phyloP scores from a whole-genome alignment of 1,140 invertebrate genomes.

The Octopus bimaculoides region DNA sequence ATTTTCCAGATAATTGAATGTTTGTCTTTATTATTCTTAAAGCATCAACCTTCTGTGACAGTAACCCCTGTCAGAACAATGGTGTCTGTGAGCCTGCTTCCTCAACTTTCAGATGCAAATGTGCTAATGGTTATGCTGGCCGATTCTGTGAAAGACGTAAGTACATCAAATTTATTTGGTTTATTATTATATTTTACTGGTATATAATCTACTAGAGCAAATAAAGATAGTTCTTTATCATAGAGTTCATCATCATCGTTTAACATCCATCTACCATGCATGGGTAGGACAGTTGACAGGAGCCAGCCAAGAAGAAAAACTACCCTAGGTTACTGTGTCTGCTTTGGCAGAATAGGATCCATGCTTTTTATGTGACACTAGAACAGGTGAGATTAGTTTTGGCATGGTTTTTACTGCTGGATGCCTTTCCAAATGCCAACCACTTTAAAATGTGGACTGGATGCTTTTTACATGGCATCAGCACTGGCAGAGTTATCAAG shows the following conservation, averaged over 20 bases:
- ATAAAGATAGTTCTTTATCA: too few species aligned
- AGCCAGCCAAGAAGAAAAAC: background rate
- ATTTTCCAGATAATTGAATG: background rate
- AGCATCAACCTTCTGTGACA: conserved; percentile 37
- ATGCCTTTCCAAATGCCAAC: too few species aligned
- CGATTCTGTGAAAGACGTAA: conserved; percentile 79
- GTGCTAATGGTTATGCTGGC: conserved; percentile 87
- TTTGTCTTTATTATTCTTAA: conserved; percentile 15
- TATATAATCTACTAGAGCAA: background rate
- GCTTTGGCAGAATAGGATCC: too few species aligned
- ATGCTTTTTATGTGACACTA: too few species aligned
- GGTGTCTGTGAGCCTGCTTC: conserved; percentile 52
- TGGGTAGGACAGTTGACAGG: background rate
- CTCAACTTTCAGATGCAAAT: conserved; percentile 78
- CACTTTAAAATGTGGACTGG: too few species aligned
- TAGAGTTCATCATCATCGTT: too few species aligned
- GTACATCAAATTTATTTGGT: background rate
- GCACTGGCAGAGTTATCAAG: too few species aligned
- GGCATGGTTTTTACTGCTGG: too few species aligned
- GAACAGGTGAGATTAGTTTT: too few species aligned
- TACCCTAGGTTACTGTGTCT: background rate
- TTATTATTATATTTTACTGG: background rate
- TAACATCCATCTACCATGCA: background rate
- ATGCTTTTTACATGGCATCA: too few species aligned
- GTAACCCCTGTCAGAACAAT: conserved; percentile 47